These are phyloP conservation scores for Chaetura pelagica DNA, from an alignment of 2,113 vertebrate species.

Conservation along the genomic window DNA sequence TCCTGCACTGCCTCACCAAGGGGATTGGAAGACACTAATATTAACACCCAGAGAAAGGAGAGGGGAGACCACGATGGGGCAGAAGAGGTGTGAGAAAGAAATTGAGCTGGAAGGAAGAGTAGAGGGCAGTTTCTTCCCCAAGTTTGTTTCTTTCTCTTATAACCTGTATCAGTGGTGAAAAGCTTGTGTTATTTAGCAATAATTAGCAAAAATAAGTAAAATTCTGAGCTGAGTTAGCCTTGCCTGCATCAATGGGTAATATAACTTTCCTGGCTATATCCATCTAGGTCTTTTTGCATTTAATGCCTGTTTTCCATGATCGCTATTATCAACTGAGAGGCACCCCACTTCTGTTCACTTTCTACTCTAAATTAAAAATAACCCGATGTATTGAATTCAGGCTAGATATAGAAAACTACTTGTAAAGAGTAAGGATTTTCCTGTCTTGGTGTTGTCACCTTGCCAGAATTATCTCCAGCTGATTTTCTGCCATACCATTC, in stretches of 20 bases:
- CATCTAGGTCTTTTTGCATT: background rate
- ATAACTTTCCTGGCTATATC: background rate
- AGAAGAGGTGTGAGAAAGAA: background rate
- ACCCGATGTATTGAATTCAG: background rate
- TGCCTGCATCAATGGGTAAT: background rate
- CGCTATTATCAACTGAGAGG: background rate
- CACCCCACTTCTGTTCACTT: accelerated
- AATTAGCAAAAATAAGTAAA: background rate
- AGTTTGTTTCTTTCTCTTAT: background rate
- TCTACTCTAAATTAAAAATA: background rate
- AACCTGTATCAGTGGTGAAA: background rate
- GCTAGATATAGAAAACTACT: background rate
- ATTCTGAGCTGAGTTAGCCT: background rate
- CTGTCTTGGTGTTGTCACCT: background rate
- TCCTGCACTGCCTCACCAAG: background rate
- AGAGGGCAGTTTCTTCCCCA: accelerated
- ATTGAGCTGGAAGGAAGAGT: accelerated
- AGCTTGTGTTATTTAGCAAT: background rate
- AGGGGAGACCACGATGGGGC: accelerated
- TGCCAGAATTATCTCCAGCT: background rate
- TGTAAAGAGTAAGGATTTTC: background rate
- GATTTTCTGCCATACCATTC: background rate
- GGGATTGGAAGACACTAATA: background rate
- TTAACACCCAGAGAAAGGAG: background rate
- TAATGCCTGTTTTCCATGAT: background rate